Percentiles rank a stretch among this genome's conserved stretches.
phyloP scores from a whole-genome alignment of 35 echinoderm and acorn worm species.

The Lytechinus variegatus region DNA sequence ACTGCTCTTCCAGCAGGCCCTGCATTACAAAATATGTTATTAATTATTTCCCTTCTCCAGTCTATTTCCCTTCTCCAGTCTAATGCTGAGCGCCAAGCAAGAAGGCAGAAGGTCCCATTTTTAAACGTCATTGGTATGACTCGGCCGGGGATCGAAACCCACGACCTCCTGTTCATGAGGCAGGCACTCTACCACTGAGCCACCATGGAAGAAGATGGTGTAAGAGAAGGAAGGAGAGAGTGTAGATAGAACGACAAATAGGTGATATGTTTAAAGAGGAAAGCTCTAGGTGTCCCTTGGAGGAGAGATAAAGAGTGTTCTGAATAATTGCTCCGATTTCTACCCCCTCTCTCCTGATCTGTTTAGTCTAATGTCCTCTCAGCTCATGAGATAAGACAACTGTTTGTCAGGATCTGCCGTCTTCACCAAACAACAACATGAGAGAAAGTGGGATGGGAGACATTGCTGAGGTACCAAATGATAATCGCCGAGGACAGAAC shows the following conservation, averaged over 20 bases:
- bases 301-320: background rate
- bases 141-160: no score
- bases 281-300: background rate
- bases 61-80: no score
- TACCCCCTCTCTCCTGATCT: background rate
- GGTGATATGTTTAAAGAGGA: background rate
- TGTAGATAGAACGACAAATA: background rate
- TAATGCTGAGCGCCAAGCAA: no score
- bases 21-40: no score
- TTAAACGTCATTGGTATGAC: no score
- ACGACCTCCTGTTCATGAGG: no score
- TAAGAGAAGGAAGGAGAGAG: background rate
- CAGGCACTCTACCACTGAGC: no score
- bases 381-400: conserved; percentile 22
- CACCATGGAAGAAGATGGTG: no score
- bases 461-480: background rate
- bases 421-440: background rate
- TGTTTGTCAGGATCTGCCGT: conserved; percentile 15
- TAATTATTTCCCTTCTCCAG: no score
- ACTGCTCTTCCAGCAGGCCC: no score
- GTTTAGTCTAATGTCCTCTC: conserved; percentile 39
- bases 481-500: background rate
- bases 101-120: no score
- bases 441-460: background rate
- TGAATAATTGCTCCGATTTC: conserved; percentile 28